A percentile compares a stretch with the other conserved stretches of the same genome.
Evolutionary conservation across 2,113 vertebrate genomes (phyloP).

Genomic region (Oreochromis aureus): DNA sequence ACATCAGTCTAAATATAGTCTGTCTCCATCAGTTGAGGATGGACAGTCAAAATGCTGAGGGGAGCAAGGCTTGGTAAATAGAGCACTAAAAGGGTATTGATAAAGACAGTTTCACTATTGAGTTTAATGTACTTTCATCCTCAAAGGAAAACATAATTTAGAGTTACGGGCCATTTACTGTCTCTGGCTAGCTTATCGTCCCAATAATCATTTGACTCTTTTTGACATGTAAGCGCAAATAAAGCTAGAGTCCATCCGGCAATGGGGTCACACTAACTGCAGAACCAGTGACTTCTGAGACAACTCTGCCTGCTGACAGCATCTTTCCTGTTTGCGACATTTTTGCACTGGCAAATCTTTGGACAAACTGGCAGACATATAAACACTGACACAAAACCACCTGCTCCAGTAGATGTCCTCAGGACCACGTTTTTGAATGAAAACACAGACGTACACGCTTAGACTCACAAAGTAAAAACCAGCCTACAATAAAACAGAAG

Average conservation of each 20-base stretch:
- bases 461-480: neutral
- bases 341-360: neutral
- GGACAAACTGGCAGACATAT: neutral
- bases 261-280: neutral
- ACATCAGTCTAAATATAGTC: slow-evolving; percentile 38
- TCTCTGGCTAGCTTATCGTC: neutral
- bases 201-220: neutral
- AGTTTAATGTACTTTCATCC: neutral
- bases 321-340: neutral
- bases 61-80: neutral
- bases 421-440: neutral
- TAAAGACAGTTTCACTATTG: neutral
- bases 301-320: neutral
- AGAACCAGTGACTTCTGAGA: neutral
- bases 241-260: neutral
- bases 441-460: neutral
- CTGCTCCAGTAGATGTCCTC: neutral
- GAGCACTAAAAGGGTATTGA: slow-evolving; percentile 14
- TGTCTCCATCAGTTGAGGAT: slow-evolving; percentile 18
- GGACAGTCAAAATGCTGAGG: slow-evolving; percentile 9
- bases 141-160: neutral
- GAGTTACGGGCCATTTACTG: neutral
- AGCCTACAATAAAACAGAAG: neutral
- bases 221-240: neutral
- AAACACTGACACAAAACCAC: neutral